Percentiles rank a stretch among this genome's conserved stretches.
Evolutionary conservation across 2,113 vertebrate genomes (phyloP).

Genomic region (Tachuris rubrigastra): DNA sequence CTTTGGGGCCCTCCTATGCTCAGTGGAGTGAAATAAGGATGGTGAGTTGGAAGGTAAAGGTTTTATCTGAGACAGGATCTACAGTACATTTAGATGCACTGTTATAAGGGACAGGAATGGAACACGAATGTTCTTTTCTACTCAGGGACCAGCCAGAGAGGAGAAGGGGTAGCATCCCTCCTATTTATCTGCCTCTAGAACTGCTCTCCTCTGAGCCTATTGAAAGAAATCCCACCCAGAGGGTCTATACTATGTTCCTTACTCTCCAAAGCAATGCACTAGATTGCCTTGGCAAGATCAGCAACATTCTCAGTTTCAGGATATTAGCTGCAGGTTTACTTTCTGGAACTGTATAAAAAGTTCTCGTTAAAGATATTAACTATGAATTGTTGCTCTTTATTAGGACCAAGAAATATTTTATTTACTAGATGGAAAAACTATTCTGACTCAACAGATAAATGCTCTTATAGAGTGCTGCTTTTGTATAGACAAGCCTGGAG

Average conservation of each 20-base stretch:
- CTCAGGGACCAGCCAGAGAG: background rate
- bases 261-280: background rate
- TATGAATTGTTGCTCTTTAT: slow-evolving; percentile 27
- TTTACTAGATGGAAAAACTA: slow-evolving; percentile 17
- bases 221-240: background rate
- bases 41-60: background rate
- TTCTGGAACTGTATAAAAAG: slow-evolving; percentile 25
- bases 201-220: background rate
- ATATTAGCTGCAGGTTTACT: slow-evolving; percentile 50
- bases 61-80: background rate
- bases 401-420: background rate
- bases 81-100: background rate
- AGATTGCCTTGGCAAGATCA: background rate
- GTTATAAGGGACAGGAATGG: background rate
- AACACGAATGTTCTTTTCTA: background rate
- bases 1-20: background rate
- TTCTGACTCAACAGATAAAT: slow-evolving; percentile 36
- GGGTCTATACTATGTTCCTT: background rate
- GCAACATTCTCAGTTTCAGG: background rate
- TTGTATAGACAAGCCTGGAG: slow-evolving; percentile 45
- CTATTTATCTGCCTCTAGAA: background rate
- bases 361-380: background rate
- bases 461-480: background rate
- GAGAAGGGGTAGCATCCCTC: background rate
- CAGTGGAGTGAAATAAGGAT: background rate